phyloP scores from a whole-genome alignment of 1,140 invertebrate genomes.

The Bactericera cockerelli region DNA sequence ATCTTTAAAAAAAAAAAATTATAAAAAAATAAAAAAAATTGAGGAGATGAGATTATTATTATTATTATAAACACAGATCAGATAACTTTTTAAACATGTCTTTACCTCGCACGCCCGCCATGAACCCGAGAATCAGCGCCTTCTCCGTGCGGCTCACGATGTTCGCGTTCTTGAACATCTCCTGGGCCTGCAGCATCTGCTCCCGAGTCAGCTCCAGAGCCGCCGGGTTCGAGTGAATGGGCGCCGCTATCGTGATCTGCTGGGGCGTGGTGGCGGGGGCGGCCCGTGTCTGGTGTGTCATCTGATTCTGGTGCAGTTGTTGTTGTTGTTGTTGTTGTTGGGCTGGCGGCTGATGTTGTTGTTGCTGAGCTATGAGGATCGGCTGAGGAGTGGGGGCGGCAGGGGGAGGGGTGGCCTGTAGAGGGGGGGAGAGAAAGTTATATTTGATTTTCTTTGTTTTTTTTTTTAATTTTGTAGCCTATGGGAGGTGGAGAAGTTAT shows the following conservation, averaged over 20 bases:
- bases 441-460: too few species aligned
- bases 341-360: slow-evolving; percentile 10
- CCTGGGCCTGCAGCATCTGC: slow-evolving; percentile 92
- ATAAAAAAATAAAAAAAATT: too few species aligned
- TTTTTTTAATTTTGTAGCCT: too few species aligned
- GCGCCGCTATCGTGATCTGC: slow-evolving; percentile 9
- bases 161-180: slow-evolving; percentile 93
- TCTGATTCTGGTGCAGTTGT: slow-evolving; percentile 15
- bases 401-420: too few species aligned
- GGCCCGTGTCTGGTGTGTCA: slow-evolving; percentile 13
- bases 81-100: too few species aligned
- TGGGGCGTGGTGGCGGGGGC: neutral
- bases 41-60: too few species aligned
- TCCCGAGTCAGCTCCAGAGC: slow-evolving; percentile 39
- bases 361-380: neutral
- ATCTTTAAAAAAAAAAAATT: too few species aligned
- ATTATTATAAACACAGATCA: too few species aligned
- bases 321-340: slow-evolving; percentile 27
- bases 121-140: slow-evolving; percentile 91
- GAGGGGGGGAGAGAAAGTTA: neutral
- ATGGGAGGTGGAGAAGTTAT: too few species aligned
- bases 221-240: slow-evolving; percentile 8
- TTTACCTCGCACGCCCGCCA: slow-evolving; percentile 86
- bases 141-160: slow-evolving; percentile 91
- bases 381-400: slow-evolving; percentile 3